Conservation (phyloP, 2,888 invertebrate species). For the Polylopha cassiicola region DNA sequence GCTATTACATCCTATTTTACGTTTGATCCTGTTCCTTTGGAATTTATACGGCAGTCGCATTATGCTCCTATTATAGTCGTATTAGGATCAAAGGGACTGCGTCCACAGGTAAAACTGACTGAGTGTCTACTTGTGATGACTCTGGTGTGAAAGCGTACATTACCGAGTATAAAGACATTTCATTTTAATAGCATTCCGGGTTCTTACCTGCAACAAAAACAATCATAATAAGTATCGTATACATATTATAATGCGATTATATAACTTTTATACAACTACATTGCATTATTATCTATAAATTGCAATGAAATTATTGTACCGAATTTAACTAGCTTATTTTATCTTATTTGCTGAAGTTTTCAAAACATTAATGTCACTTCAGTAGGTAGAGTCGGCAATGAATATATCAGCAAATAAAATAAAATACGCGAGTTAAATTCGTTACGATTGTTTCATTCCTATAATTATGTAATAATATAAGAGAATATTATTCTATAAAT, state of each 20-base stretch:
- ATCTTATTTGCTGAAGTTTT: too few relatives aligned
- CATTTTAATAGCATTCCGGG: constrained; percentile 9
- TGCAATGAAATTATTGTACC: too few relatives aligned
- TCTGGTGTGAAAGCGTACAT: constrained; percentile 20
- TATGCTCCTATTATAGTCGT: constrained; percentile 33
- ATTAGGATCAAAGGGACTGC: constrained; percentile 35
- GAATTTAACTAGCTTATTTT: too few relatives aligned
- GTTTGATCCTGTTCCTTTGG: constrained; percentile 11
- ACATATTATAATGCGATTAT: too few relatives aligned
- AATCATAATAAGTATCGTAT: too few relatives aligned
- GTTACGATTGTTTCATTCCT: too few relatives aligned
- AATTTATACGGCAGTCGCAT: constrained; percentile 27
- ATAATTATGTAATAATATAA: too few relatives aligned
- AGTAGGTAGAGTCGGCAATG: too few relatives aligned
- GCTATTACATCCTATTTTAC: constrained; percentile 5
- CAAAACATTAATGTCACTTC: too few relatives aligned
- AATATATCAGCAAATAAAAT: too few relatives aligned
- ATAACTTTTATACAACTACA: constrained; percentile 8
- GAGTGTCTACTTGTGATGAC: constrained; percentile 21
- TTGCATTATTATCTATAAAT: constrained; percentile 8
- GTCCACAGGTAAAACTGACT: constrained; percentile 30
- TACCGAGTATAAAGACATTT: background rate
- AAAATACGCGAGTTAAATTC: too few relatives aligned
- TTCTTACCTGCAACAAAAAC: constrained; percentile 41
- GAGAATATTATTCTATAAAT: too few relatives aligned